A percentile compares a stretch with the other conserved stretches of the same genome.
These are phyloP conservation scores for Parasteatoda tepidariorum DNA, from an alignment of 1,140 invertebrate genomes.

Conservation along the genomic window DNA sequence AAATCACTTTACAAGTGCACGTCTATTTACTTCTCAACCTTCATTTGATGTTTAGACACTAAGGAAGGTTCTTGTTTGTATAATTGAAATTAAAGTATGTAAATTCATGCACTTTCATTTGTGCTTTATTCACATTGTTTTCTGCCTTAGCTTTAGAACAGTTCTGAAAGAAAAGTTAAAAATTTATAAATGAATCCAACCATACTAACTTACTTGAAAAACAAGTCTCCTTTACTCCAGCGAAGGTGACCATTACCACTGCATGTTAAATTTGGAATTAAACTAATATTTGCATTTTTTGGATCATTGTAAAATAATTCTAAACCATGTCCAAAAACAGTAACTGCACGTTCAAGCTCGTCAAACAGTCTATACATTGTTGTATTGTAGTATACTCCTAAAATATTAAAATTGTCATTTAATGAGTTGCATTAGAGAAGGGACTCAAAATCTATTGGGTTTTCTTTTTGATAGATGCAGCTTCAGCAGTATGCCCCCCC, in stretches of 20 bases:
- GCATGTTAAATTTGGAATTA: constrained; percentile 85
- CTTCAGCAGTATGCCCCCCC: no score
- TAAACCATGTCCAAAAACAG: constrained; percentile 90
- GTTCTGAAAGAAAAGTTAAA: no score
- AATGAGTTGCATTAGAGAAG: neutral
- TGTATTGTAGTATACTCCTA: constrained; percentile 92
- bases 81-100: no score
- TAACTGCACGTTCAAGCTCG: constrained; percentile 88
- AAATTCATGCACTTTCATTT: no score
- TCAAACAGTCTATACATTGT: constrained; percentile 81
- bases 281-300: constrained; percentile 73
- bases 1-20: no score
- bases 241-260: constrained; percentile 78
- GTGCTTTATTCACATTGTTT: no score
- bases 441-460: neutral
- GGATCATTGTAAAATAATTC: constrained; percentile 85
- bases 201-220: constrained; percentile 75
- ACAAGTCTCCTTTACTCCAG: constrained; percentile 80
- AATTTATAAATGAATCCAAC: no score
- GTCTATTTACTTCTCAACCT: no score
- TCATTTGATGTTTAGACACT: no score
- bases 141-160: no score
- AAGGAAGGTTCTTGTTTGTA: no score
- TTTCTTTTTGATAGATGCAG: neutral
- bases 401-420: constrained; percentile 30